A percentile compares a stretch with the other conserved stretches of the same genome.
These are phyloP conservation scores for Drosophila suboccidentalis DNA, from an alignment of 2,888 invertebrate genomes.

Conservation along the genomic window DNA sequence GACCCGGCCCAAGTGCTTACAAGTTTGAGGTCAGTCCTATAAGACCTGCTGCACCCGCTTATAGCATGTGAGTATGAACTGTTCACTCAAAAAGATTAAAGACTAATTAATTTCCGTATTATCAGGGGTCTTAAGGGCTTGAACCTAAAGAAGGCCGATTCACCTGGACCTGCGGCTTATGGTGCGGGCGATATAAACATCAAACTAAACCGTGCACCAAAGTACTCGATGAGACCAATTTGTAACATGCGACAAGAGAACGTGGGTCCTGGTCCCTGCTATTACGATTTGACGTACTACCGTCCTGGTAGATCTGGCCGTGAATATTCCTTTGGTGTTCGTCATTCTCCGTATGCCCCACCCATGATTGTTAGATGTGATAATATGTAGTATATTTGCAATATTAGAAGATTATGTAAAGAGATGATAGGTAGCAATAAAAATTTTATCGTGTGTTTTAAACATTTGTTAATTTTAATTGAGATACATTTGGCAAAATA, in stretches of 20 bases:
- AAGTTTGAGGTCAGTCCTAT: constrained; percentile 64
- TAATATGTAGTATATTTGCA: constrained; percentile 74
- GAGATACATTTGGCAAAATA: no score
- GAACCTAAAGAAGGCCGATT: constrained; percentile 43
- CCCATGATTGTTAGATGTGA: constrained; percentile 85
- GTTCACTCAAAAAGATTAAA: neutral
- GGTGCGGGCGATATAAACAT: constrained; percentile 68
- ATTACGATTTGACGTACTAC: constrained; percentile 79
- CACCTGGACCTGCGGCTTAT: constrained; percentile 85
- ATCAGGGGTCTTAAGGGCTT: constrained; percentile 66
- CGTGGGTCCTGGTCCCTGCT: constrained; percentile 80
- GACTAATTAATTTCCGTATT: neutral
- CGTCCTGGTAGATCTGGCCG: constrained; percentile 79
- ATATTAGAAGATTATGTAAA: constrained; percentile 30
- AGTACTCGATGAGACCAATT: constrained; percentile 74
- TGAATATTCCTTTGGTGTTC: constrained; percentile 83
- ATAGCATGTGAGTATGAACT: constrained; percentile 78
- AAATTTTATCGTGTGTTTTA: no score
- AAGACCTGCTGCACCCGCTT: constrained; percentile 75
- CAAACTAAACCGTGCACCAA: constrained; percentile 69
- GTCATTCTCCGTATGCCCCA: constrained; percentile 80
- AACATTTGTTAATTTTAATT: no score
- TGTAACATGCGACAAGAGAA: constrained; percentile 27
- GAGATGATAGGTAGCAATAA: no score
- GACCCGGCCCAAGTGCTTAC: constrained; percentile 83